Percentiles rank a stretch among this genome's conserved stretches.
Conservation (phyloP, 2,888 invertebrate genomes). For the Physocephala rufipes region DNA sequence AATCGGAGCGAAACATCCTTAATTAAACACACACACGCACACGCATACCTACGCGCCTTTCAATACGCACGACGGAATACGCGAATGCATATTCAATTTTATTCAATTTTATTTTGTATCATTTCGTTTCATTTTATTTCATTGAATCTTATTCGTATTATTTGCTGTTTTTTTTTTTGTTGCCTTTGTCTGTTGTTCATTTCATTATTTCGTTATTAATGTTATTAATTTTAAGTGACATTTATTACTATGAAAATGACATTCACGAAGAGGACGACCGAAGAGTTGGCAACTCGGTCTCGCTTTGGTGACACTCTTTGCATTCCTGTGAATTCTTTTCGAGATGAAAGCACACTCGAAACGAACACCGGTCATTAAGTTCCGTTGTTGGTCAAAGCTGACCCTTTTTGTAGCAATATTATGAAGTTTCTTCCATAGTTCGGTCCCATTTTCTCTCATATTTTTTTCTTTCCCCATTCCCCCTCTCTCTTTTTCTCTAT, state of each 20-base stretch:
- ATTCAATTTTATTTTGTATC: slow-evolving; percentile 20
- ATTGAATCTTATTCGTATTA: no score
- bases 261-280: background rate
- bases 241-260: slow-evolving; percentile 45
- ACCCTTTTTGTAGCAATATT: no score
- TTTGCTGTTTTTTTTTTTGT: slow-evolving; percentile 31
- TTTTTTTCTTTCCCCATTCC: no score
- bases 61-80: no score
- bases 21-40: slow-evolving; percentile 6
- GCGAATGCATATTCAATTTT: background rate
- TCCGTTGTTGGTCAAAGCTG: no score
- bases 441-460: no score
- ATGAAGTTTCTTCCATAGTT: no score
- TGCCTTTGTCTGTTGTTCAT: slow-evolving; percentile 2
- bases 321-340: no score
- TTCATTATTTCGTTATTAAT: slow-evolving; percentile 41
- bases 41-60: background rate
- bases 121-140: slow-evolving; percentile 12
- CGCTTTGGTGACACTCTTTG: no score
- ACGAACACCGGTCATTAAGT: no score
- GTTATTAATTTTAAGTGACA: slow-evolving; percentile 51
- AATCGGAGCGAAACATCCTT: slow-evolving; percentile 24
- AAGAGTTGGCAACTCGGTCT: slow-evolving; percentile 29
- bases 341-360: no score
- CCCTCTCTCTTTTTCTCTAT: no score